phyloP scores from a whole-genome alignment of 2,797 vertebrate species.

The Brachymystax lenok region DNA sequence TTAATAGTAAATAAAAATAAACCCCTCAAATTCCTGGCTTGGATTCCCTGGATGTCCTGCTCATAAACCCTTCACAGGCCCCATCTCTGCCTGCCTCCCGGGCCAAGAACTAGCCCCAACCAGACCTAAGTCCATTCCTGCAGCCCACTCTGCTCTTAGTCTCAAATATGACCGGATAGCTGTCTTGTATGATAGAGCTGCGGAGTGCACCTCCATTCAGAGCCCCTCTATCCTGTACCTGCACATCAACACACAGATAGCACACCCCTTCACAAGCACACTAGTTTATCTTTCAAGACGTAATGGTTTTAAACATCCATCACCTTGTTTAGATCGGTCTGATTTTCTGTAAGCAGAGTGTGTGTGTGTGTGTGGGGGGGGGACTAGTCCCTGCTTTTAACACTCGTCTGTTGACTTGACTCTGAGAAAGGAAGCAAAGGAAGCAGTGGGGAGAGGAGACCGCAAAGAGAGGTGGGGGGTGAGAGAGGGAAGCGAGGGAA shows the following conservation, averaged over 20 bases:
- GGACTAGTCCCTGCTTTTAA: conserved; percentile 58
- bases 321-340: conserved; percentile 70
- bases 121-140: conserved; percentile 15
- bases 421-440: conserved; percentile 45
- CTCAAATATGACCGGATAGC: conserved; percentile 40
- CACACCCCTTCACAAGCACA: conserved; percentile 59
- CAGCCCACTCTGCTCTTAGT: conserved; percentile 35
- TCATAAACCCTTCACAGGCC: conserved; percentile 66
- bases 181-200: conserved; percentile 50
- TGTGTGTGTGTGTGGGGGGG: conserved; percentile 15
- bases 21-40: conserved; percentile 51
- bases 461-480: neutral
- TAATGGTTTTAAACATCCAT: conserved; percentile 76
- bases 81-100: conserved; percentile 62
- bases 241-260: conserved; percentile 72
- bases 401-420: conserved; percentile 47
- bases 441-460: neutral
- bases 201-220: conserved; percentile 47
- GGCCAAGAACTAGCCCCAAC: conserved; percentile 14
- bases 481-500: neutral
- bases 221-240: conserved; percentile 62
- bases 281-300: conserved; percentile 73
- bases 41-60: conserved; percentile 50
- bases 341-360: conserved; percentile 46
- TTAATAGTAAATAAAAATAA: conserved; percentile 53